Conservation (phyloP, 2,113 vertebrate genomes). For the Hystrix cristata region DNA sequence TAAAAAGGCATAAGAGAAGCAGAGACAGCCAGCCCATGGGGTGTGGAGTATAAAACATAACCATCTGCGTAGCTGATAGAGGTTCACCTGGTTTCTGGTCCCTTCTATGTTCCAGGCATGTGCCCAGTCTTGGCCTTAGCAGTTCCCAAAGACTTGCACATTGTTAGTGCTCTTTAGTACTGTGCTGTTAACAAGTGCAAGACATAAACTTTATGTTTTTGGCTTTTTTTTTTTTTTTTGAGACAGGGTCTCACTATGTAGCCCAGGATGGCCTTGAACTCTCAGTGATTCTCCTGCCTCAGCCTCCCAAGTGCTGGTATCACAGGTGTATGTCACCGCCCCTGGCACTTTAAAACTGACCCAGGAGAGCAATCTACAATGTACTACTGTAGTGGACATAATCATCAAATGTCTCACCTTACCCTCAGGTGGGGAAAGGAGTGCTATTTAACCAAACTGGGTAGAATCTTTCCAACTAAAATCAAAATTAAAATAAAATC, state of each 20-base stretch:
- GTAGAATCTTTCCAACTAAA: constrained; percentile 41
- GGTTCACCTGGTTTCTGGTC: not conserved
- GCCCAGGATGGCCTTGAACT: too few species aligned
- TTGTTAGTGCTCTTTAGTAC: not conserved
- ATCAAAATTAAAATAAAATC: constrained; percentile 15
- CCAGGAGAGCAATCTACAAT: not conserved
- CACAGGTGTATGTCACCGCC: too few species aligned
- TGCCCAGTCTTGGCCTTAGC: not conserved
- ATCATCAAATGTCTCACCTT: not conserved
- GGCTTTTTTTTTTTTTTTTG: too few species aligned
- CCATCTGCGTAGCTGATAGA: not conserved
- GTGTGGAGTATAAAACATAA: not conserved
- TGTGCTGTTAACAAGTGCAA: constrained; percentile 13
- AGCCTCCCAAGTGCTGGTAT: too few species aligned
- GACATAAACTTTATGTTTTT: not conserved
- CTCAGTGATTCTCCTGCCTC: too few species aligned
- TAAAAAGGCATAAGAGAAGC: not conserved
- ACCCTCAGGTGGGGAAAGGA: not conserved
- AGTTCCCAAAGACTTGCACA: not conserved
- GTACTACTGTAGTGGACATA: not conserved
- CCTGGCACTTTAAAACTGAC: constrained; percentile 4
- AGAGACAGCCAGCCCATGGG: too few species aligned
- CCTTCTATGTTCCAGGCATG: not conserved
- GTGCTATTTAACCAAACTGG: constrained; percentile 37
- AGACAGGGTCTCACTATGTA: too few species aligned